These are phyloP conservation scores for Embidobia sp. DNA, from an alignment of 2,888 invertebrate species.

Conservation along the genomic window DNA sequence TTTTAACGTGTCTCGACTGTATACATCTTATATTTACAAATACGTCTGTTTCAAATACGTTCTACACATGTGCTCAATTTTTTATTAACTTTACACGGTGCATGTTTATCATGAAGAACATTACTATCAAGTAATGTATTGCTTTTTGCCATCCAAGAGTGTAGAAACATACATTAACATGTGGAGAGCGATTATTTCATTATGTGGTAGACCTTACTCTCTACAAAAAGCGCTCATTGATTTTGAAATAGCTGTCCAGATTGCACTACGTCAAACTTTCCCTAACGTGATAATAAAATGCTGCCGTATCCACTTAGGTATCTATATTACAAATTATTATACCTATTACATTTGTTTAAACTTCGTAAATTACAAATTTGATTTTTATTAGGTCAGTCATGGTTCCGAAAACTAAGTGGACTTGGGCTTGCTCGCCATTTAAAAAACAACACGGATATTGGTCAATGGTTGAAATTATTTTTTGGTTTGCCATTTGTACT, in stretches of 20 bases:
- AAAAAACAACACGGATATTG: constrained; percentile 4
- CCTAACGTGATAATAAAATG: not conserved
- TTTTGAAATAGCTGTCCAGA: not conserved
- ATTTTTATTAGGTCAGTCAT: too few species aligned
- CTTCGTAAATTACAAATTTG: too few species aligned
- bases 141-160: constrained; percentile 7
- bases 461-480: constrained; percentile 3
- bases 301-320: constrained; percentile 6
- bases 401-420: too few species aligned
- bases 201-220: not conserved
- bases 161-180: not conserved
- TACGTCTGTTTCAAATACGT: too few species aligned
- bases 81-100: not conserved
- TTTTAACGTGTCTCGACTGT: too few species aligned
- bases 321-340: too few species aligned
- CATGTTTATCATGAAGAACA: too few species aligned
- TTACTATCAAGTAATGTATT: constrained; percentile 1
- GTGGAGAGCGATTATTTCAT: not conserved
- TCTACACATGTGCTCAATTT: constrained; percentile 9
- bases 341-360: too few species aligned
- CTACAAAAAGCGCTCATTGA: not conserved
- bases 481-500: constrained; percentile 2
- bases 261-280: not conserved
- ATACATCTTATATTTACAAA: too few species aligned
- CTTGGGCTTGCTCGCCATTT: not conserved